phyloP scores from a whole-genome alignment of 92 coral and sea anemone genomes.

The Muricea muricata region DNA sequence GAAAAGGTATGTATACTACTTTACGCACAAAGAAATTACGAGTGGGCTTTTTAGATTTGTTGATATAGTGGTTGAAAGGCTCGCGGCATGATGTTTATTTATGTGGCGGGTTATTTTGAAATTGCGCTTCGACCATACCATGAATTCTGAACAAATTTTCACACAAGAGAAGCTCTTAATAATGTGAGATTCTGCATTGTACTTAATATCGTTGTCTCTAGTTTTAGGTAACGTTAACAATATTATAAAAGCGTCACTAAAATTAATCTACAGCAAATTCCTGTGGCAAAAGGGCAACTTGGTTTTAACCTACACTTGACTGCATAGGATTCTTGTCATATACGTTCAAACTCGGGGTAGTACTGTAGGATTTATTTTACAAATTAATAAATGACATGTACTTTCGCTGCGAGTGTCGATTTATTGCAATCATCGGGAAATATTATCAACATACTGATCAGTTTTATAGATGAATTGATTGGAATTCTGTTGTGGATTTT shows the following conservation, averaged over 20 bases:
- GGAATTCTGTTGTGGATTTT: neutral
- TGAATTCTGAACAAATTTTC: neutral
- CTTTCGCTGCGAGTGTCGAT: neutral
- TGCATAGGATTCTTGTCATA: neutral
- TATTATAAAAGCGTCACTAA: neutral
- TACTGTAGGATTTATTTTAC: neutral
- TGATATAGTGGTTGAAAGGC: neutral
- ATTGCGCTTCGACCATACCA: neutral
- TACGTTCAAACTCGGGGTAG: too few relatives aligned
- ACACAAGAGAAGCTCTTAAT: neutral
- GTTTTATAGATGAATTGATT: neutral
- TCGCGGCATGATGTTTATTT: neutral
- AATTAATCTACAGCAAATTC: neutral
- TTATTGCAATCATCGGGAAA: neutral
- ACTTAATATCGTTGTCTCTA: neutral
- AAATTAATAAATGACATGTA: neutral
- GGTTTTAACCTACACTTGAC: neutral
- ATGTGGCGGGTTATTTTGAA: conserved; percentile 12
- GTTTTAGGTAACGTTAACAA: neutral
- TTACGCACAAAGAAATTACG: neutral
- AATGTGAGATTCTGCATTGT: neutral
- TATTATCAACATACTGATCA: neutral
- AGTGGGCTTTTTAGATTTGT: neutral
- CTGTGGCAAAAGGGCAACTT: too few relatives aligned
- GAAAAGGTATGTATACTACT: conserved; percentile 31